Evolutionary conservation across 2,888 invertebrate species (phyloP).

Genomic region (Branchellion lobata): DNA sequence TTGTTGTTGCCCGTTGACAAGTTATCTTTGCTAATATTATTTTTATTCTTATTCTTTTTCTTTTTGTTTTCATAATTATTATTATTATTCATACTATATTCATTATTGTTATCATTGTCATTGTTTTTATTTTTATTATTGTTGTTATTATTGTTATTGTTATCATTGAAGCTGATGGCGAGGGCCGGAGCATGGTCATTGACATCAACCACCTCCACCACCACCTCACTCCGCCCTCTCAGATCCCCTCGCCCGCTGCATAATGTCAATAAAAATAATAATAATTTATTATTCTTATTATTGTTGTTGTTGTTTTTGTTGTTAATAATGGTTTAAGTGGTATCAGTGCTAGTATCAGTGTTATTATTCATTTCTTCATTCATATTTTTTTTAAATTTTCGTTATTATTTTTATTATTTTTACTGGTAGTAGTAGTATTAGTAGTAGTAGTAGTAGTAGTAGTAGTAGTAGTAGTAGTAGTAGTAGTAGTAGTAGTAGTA

Average conservation of each 20-base stretch:
- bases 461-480: constrained; percentile 9
- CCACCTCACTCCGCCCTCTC: constrained; percentile 29
- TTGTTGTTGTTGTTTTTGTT: too few relatives aligned
- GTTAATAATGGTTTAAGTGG: not conserved
- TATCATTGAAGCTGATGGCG: not conserved
- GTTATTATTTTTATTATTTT: too few relatives aligned
- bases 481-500: constrained; percentile 9
- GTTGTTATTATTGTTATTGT: not conserved
- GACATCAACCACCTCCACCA: constrained; percentile 29
- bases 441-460: too few relatives aligned
- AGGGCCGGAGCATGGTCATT: constrained; percentile 43
- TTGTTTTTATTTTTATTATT: not conserved
- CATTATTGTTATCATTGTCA: too few relatives aligned
- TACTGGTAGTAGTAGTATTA: too few relatives aligned
- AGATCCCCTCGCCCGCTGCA: constrained; percentile 5
- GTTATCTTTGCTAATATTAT: too few relatives aligned
- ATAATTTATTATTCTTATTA: too few relatives aligned
- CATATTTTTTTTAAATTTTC: not conserved
- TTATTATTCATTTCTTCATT: not conserved
- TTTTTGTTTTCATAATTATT: not conserved
- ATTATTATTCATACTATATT: too few relatives aligned
- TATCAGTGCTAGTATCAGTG: not conserved
- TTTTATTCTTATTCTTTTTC: not conserved
- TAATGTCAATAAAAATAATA: too few relatives aligned
- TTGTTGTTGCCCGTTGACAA: not conserved